A percentile compares a stretch with the other conserved stretches of the same genome.
Evolutionary conservation across 2,888 invertebrate species (phyloP).

Genomic region (Xanthorhoe spadicearia): DNA sequence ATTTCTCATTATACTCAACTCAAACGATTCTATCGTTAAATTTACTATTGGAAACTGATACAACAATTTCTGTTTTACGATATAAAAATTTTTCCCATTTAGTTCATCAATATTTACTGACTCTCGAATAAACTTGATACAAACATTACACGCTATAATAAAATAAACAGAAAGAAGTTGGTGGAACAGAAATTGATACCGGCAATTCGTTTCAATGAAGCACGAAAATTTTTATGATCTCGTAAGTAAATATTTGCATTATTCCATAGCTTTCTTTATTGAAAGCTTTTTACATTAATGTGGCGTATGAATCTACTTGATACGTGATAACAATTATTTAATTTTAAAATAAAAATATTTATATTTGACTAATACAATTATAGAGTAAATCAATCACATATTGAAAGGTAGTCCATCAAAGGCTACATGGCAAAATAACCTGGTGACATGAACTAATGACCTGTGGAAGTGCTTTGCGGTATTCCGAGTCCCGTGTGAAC

Average conservation of each 20-base stretch:
- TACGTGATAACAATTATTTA: too few species aligned
- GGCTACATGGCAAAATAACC: not conserved
- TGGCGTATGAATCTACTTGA: not conserved
- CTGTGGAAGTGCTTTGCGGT: conserved; percentile 2
- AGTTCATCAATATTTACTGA: conserved; percentile 1
- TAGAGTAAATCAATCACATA: too few species aligned
- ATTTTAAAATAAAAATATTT: too few species aligned
- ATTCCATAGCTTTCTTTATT: conserved; percentile 4
- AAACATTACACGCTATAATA: not conserved
- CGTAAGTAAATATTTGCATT: conserved; percentile 20
- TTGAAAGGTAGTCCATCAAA: too few species aligned
- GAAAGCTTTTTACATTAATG: not conserved
- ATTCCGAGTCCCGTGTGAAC: conserved; percentile 10
- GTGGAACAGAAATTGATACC: conserved; percentile 13
- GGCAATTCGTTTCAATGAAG: conserved; percentile 20
- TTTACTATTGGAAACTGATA: not conserved
- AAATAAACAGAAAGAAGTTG: conserved; percentile 11
- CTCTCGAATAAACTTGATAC: not conserved
- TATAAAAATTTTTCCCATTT: not conserved
- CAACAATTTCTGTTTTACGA: not conserved
- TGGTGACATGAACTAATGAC: conserved; percentile 18
- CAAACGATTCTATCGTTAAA: not conserved
- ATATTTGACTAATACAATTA: too few species aligned
- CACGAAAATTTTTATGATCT: conserved; percentile 14
- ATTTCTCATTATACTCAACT: too few species aligned